Percentiles rank a stretch among this genome's conserved stretches.
Conservation (phyloP, 1,140 invertebrate genomes). For the Drosophila biarmipes region DNA sequence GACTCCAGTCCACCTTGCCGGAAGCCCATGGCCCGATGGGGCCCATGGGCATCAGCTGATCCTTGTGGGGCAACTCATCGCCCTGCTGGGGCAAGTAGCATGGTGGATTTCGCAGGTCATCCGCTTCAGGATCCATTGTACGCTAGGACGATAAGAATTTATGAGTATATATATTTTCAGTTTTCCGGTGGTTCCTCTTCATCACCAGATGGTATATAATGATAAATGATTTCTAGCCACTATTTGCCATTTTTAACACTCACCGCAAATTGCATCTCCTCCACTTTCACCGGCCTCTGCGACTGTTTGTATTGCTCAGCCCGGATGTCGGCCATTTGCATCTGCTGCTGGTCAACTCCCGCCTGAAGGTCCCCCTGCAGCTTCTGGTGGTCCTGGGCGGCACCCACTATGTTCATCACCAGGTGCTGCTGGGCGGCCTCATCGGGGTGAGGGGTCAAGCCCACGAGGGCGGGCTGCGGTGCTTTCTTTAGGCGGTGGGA, state of each 20-base stretch:
- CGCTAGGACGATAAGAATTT: constrained; percentile 21
- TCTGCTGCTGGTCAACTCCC: constrained; percentile 58
- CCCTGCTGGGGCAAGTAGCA: constrained; percentile 86
- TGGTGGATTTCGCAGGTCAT: constrained; percentile 75
- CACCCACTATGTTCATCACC: constrained; percentile 21
- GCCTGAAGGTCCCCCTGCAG: constrained; percentile 42
- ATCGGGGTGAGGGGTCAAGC: constrained; percentile 38
- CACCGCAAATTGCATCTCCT: constrained; percentile 62
- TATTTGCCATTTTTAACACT: not conserved
- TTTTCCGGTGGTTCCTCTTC: not conserved
- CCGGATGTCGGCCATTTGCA: constrained; percentile 50
- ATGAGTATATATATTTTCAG: not conserved
- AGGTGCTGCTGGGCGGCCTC: constrained; percentile 39
- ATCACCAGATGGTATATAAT: too few relatives aligned
- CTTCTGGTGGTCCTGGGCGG: constrained; percentile 39
- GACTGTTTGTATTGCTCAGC: constrained; percentile 40
- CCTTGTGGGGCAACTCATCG: constrained; percentile 85
- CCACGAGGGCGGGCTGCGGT: constrained; percentile 27
- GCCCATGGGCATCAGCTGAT: constrained; percentile 76
- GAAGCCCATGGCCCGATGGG: constrained; percentile 88
- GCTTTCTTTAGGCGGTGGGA: constrained; percentile 23
- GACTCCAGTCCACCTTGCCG: constrained; percentile 89
- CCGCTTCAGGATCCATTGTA: constrained; percentile 62
- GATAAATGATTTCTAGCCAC: too few relatives aligned
- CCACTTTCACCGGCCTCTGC: constrained; percentile 14